Percentiles rank a stretch among this genome's conserved stretches.
These are phyloP conservation scores for Catharus bicknelli DNA, from an alignment of 2,113 vertebrate genomes.

Conservation along the genomic window DNA sequence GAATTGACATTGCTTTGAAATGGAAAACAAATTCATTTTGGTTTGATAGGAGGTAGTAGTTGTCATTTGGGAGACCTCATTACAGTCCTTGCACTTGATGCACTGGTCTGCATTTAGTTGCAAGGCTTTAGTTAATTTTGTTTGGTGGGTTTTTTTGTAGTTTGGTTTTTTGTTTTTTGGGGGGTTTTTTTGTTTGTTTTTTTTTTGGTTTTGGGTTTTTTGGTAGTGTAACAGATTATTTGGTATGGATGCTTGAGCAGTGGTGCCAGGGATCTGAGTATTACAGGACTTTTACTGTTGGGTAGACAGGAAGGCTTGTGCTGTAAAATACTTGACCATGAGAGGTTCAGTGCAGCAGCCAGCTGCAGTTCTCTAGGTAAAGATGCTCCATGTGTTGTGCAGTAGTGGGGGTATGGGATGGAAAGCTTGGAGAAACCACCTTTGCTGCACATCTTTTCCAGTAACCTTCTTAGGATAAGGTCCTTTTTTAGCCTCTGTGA, in stretches of 20 bases:
- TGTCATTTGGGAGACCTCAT: not conserved
- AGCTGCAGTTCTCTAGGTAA: not conserved
- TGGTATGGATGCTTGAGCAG: not conserved
- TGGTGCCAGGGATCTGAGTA: not conserved
- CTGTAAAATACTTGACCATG: not conserved
- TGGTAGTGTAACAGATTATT: not conserved
- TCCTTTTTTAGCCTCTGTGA: not conserved
- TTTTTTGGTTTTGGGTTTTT: not conserved
- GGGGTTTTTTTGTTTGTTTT: not conserved
- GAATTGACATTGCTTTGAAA: not conserved
- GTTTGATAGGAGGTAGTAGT: not conserved
- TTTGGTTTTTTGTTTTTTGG: no score
- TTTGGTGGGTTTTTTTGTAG: no score
- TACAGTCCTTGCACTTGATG: rapidly evolving
- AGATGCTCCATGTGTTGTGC: not conserved
- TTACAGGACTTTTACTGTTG: not conserved
- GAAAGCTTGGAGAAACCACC: not conserved
- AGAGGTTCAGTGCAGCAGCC: not conserved
- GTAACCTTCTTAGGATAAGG: not conserved
- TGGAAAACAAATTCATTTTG: not conserved
- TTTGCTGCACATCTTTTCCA: not conserved
- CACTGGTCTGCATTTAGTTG: not conserved
- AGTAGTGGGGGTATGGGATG: not conserved
- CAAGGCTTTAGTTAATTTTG: not conserved
- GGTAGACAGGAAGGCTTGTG: not conserved